These are phyloP conservation scores for Scarus forsteni DNA, from an alignment of 2,797 vertebrate genomes.

Conservation along the genomic window DNA sequence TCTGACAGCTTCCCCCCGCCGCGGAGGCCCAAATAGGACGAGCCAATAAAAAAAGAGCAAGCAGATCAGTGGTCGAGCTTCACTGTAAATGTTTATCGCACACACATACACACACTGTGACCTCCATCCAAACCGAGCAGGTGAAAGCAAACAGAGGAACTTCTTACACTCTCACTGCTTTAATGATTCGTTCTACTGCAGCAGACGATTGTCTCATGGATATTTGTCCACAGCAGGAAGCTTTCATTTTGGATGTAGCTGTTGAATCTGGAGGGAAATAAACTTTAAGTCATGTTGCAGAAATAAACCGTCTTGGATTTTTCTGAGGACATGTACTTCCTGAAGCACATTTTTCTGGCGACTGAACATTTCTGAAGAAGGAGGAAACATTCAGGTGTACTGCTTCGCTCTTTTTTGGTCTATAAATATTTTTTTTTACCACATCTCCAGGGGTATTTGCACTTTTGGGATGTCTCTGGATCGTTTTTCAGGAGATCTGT, in stretches of 20 bases:
- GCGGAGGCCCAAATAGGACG: constrained; percentile 45
- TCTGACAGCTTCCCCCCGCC: constrained; percentile 73
- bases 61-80: constrained; percentile 1
- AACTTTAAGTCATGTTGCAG: neutral
- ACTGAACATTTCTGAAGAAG: neutral
- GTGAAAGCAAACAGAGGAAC: constrained; percentile 6
- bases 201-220: neutral
- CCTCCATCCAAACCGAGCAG: constrained; percentile 24
- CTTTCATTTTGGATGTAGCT: constrained; percentile 3
- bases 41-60: constrained; percentile 46
- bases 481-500: neutral
- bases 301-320: neutral
- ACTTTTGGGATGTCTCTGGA: neutral
- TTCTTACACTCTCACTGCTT: constrained; percentile 1
- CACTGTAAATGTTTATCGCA: constrained; percentile 13
- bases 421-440: neutral
- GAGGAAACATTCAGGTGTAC: neutral
- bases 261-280: neutral
- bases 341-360: neutral
- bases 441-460: neutral
- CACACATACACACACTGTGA: constrained; percentile 14
- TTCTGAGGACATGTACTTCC: neutral
- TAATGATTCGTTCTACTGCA: neutral
- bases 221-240: neutral
- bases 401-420: neutral